Base-by-base conservation (phyloP, 92 coral and sea anemone species). In the Palythoa heliodiscus region DNA sequence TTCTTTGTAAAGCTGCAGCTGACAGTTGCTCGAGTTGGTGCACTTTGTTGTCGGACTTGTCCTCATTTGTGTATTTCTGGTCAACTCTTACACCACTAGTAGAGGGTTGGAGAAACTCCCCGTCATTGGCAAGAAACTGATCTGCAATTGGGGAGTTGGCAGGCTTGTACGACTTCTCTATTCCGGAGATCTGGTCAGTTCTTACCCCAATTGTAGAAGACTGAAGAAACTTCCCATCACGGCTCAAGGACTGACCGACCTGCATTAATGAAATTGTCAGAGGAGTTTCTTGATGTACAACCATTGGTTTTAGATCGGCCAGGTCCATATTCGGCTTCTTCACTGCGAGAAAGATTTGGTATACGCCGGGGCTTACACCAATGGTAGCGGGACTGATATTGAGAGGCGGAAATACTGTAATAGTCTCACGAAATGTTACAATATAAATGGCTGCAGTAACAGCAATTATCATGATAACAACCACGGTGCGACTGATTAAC, bases 81-180 rank as follows among this genome's bases (percentile, higher is more conserved):
- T 22, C 70, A 19, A 64, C 70, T 64, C 23, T 11, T 3, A 19
- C 70, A 64, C 24, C 70, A 64, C 70, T 64, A 19, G 23, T 64
- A 64, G 70, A 64, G 16, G 29, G 60, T 54, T 54, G 60, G 60
- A 3, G 60, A 54, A 54, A 54, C 60, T 54, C 9, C 60, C 60
- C 60, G 60, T 54, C 60, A 54, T 54, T 54, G 60, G 60, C 60
- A 54, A 54, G 60, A 54, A 54, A 54, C 60, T 54, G 60, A 54
- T 54, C 60, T 54, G 60, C 60, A 9, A 15, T 54, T 54, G 60
- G 60, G 12, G 60, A 57, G 89, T 78, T 9, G 53, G 22, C 13
- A 58, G 48, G 40, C 76, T 64, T 24, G 82, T 85, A 24, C 73
- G 68, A 19, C 72, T 69, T 40, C 58, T 75, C 72, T 14, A 12